These are phyloP conservation scores for Cebidichthys violaceus DNA, from an alignment of 2,113 vertebrate genomes.

Conservation along the genomic window DNA sequence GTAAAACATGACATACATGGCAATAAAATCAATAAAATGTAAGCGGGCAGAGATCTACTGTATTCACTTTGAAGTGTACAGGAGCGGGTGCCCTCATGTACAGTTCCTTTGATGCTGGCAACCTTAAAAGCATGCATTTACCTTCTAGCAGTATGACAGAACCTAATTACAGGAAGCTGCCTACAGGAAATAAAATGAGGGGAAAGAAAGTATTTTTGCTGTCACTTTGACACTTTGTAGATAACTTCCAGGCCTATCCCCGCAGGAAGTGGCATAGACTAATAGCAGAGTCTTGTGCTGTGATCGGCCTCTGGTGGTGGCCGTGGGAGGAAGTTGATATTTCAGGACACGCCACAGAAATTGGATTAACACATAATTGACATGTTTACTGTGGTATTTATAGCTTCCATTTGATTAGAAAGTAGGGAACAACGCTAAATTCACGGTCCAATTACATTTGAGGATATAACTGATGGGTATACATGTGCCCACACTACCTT, in stretches of 20 bases:
- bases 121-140: conserved; percentile 54
- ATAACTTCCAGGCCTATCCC: conserved; percentile 49
- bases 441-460: conserved; percentile 44
- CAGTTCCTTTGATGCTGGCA: conserved; percentile 59
- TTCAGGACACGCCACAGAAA: conserved; percentile 70
- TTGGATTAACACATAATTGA: conserved; percentile 74
- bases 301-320: conserved; percentile 52
- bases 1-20: conserved; percentile 37
- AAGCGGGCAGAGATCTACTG: conserved; percentile 18
- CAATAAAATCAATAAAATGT: conserved; percentile 38
- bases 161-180: conserved; percentile 56
- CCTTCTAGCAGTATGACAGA: conserved; percentile 52
- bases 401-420: conserved; percentile 69
- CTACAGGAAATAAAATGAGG: conserved; percentile 38
- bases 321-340: conserved; percentile 76
- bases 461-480: conserved; percentile 36
- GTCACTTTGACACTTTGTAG: conserved; percentile 50
- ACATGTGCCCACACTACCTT: conserved; percentile 17
- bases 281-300: conserved; percentile 15
- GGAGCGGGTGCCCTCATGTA: conserved; percentile 11
- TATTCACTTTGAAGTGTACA: conserved; percentile 58
- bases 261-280: conserved; percentile 46
- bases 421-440: conserved; percentile 55
- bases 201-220: conserved; percentile 47
- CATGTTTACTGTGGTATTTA: conserved; percentile 78